Evolutionary conservation across 2,797 vertebrate genomes (phyloP).

Genomic region (Molossus molossus): DNA sequence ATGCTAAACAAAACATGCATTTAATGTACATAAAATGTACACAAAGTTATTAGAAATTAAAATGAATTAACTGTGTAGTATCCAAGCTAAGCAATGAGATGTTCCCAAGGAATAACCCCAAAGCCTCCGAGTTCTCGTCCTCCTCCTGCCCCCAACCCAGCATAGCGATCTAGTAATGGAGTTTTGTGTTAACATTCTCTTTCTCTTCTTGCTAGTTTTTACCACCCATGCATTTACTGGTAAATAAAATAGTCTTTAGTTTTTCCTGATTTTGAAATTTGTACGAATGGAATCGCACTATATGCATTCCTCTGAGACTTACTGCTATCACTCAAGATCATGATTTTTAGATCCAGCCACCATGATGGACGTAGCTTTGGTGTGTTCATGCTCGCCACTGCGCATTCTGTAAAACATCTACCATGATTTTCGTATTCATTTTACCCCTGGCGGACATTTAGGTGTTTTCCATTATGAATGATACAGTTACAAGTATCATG

Average conservation of each 20-base stretch:
- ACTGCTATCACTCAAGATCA: not conserved
- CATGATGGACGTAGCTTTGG: too few relatives aligned
- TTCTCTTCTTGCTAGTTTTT: not conserved
- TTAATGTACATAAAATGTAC: not conserved
- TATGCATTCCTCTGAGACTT: not conserved
- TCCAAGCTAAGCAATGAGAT: not conserved
- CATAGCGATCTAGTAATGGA: not conserved
- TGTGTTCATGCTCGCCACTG: not conserved
- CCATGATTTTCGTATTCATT: not conserved
- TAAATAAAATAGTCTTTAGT: not conserved
- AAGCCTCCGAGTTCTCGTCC: rapidly evolving
- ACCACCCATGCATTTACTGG: not conserved
- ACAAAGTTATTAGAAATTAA: not conserved
- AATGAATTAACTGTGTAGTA: not conserved
- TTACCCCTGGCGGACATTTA: not conserved
- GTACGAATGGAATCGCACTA: not conserved
- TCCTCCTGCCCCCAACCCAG: not conserved
- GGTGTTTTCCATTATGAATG: not conserved
- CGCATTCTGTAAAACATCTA: not conserved
- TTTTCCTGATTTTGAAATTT: not conserved
- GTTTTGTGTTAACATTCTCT: not conserved
- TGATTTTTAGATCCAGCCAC: not conserved
- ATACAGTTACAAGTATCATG: not conserved
- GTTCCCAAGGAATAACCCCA: not conserved
- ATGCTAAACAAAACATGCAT: not conserved